A percentile compares a stretch with the other conserved stretches of the same genome.
Conservation (phyloP, 2,888 invertebrate species). For the Cataglyphis albicans region DNA sequence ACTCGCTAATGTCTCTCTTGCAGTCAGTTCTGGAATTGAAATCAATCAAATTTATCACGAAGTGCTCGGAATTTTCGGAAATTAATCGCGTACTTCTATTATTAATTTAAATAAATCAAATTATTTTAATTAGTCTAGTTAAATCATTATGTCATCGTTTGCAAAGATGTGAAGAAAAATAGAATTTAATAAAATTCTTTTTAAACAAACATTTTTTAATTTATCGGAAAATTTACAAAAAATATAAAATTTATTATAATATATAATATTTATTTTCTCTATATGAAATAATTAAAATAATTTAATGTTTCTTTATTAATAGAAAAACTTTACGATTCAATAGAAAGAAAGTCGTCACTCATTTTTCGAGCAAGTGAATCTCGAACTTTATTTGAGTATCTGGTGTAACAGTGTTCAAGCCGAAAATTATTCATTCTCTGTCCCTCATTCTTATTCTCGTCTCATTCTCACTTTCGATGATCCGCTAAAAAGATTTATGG, state of each 20-base stretch:
- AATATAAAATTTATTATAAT: background rate
- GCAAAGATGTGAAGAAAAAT: background rate
- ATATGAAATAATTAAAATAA: background rate
- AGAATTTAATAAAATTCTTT: background rate
- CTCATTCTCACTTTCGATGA: no score
- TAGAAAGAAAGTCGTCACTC: background rate
- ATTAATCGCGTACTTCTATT: background rate
- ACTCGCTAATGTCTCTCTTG: slow-evolving; percentile 2
- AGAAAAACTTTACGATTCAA: background rate
- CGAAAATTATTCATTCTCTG: no score
- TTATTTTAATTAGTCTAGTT: background rate
- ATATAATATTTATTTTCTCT: background rate
- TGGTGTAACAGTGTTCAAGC: no score
- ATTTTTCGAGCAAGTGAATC: background rate
- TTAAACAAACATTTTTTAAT: background rate
- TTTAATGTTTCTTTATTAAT: background rate
- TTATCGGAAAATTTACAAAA: background rate
- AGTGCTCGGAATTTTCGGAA: background rate
- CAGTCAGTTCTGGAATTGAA: background rate
- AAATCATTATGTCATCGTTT: background rate
- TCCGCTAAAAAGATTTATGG: no score
- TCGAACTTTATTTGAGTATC: no score
- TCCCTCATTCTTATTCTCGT: no score
- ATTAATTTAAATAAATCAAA: background rate
- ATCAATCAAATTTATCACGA: background rate